Evolutionary conservation across 2,888 invertebrate species (phyloP).

Genomic region (Noctua pronuba): DNA sequence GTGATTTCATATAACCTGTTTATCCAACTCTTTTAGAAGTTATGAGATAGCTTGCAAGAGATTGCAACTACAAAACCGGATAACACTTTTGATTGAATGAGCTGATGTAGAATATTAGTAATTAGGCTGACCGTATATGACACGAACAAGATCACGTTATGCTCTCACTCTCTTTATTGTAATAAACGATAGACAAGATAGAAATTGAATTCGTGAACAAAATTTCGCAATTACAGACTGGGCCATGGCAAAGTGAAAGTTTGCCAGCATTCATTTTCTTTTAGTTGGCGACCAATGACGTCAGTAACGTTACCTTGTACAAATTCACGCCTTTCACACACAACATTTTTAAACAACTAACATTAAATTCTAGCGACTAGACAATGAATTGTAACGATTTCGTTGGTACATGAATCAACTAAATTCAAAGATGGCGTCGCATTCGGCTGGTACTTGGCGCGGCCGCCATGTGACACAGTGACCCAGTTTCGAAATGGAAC

Average conservation of each 20-base stretch:
- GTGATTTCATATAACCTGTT: conserved; percentile 74
- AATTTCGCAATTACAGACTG: conserved; percentile 80
- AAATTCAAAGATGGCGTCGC: conserved; percentile 88
- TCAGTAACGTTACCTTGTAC: conserved; percentile 67
- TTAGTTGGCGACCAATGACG: conserved; percentile 66
- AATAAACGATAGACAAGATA: conserved; percentile 57
- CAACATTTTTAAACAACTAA: conserved; percentile 28
- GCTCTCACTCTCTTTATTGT: conserved; percentile 49
- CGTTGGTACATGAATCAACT: conserved; percentile 81
- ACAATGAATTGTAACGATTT: conserved; percentile 66
- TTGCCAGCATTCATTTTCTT: conserved; percentile 81
- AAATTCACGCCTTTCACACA: conserved; percentile 43
- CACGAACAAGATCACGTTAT: conserved; percentile 41
- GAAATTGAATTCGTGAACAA: conserved; percentile 70
- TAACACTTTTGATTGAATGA: conserved; percentile 40
- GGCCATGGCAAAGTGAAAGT: conserved; percentile 85
- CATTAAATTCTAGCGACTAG: conserved; percentile 45
- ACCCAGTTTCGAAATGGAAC: conserved; percentile 90
- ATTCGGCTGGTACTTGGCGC: conserved; percentile 84
- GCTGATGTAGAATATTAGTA: conserved; percentile 32
- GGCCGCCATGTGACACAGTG: conserved; percentile 88
- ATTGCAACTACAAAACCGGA: conserved; percentile 48
- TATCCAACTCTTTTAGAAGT: conserved; percentile 61
- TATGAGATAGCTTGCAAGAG: conserved; percentile 58
- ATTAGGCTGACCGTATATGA: conserved; percentile 35